Conservation (phyloP, 1,140 invertebrate genomes). For the Ladona fulva region DNA sequence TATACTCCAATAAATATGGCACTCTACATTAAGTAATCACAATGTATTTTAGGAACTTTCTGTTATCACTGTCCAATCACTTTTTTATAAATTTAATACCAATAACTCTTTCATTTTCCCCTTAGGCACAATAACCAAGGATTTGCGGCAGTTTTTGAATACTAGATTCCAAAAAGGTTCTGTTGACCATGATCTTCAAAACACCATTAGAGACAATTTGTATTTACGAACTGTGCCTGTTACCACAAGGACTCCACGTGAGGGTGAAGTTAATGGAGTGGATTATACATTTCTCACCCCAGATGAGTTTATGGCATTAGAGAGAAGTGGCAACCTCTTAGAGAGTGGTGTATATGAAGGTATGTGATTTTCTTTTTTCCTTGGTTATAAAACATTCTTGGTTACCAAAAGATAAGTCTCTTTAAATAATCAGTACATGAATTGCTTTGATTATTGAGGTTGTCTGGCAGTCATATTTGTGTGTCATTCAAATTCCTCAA, state of each 20-base stretch:
- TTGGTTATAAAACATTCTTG: background rate
- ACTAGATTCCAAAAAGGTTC: constrained; percentile 54
- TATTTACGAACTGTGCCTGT: constrained; percentile 61
- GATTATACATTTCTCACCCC: constrained; percentile 54
- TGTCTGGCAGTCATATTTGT: too few species aligned
- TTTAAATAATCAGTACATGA: too few species aligned
- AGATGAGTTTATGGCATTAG: constrained; percentile 51
- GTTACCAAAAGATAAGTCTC: too few species aligned
- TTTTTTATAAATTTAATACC: too few species aligned
- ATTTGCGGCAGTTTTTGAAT: constrained; percentile 52
- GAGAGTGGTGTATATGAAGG: constrained; percentile 60
- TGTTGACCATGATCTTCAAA: constrained; percentile 57
- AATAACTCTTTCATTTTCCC: too few species aligned
- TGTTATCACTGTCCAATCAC: too few species aligned
- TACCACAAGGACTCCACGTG: constrained; percentile 48
- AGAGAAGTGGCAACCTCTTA: constrained; percentile 50
- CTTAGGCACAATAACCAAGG: constrained; percentile 40
- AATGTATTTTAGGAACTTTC: too few species aligned
- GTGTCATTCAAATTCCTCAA: too few species aligned
- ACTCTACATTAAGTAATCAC: too few species aligned
- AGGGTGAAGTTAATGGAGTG: constrained; percentile 53
- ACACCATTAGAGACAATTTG: constrained; percentile 58
- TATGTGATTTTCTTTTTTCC: constrained; percentile 25
- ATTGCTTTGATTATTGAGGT: too few species aligned
- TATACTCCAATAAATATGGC: too few species aligned